phyloP scores from a whole-genome alignment of 2,888 invertebrate genomes.

The Branchellion lobata region DNA sequence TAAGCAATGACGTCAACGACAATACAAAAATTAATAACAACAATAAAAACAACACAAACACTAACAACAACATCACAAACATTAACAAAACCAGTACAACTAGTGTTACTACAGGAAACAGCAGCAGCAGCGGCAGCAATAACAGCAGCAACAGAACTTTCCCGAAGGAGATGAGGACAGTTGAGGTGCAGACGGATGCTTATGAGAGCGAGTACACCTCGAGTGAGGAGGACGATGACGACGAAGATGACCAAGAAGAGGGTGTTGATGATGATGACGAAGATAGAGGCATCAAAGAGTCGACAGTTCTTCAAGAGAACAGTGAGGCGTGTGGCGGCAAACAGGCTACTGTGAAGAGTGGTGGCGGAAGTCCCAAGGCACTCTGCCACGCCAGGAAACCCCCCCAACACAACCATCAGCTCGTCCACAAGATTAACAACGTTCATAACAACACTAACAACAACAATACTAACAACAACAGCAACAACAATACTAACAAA shows the following conservation, averaged over 20 bases:
- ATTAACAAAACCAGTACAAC: background rate
- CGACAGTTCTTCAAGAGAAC: background rate
- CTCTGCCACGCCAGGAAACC: too few species aligned
- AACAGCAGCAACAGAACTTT: background rate
- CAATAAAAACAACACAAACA: background rate
- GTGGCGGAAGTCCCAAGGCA: too few species aligned
- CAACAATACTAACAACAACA: too few species aligned
- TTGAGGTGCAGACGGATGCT: slow-evolving; percentile 47
- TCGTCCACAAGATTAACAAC: too few species aligned
- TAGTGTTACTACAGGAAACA: background rate
- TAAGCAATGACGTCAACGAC: background rate
- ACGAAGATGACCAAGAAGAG: slow-evolving; percentile 38
- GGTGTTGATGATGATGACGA: background rate
- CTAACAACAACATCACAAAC: background rate
- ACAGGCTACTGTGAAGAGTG: too few species aligned
- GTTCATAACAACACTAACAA: too few species aligned
- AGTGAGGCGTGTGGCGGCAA: background rate
- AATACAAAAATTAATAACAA: background rate
- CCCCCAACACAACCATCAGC: too few species aligned
- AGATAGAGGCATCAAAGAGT: background rate
- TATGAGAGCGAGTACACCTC: slow-evolving; percentile 46
- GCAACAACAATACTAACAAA: too few species aligned
- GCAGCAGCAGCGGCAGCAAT: background rate
- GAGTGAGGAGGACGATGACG: slow-evolving; percentile 32
- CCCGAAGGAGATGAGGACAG: slow-evolving; percentile 37